Evolutionary conservation across 2,113 vertebrate genomes (phyloP).

Genomic region (Podiceps cristatus): DNA sequence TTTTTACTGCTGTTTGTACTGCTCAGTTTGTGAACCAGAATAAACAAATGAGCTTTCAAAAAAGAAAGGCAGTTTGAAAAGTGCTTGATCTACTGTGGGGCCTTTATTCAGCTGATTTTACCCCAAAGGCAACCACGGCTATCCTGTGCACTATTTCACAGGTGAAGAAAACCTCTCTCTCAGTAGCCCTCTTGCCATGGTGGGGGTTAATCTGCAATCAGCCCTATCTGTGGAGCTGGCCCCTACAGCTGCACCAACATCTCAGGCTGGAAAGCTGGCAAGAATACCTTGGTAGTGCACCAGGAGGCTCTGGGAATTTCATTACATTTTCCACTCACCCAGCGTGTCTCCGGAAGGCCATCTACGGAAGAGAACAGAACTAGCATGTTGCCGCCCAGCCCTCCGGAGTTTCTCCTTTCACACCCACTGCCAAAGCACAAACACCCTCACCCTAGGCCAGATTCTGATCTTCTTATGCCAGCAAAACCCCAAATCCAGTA

Average conservation of each 20-base stretch:
- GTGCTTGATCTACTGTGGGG: background rate
- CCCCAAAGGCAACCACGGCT: background rate
- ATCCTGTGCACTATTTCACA: background rate
- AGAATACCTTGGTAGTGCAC: constrained; percentile 54
- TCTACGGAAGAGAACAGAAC: constrained; percentile 67
- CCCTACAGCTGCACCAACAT: constrained; percentile 38
- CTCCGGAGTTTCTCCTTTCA: constrained; percentile 63
- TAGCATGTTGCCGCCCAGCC: constrained; percentile 49
- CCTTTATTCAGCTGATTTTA: background rate
- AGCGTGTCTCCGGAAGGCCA: constrained; percentile 64
- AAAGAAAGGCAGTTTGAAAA: background rate
- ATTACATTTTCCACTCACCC: constrained; percentile 75
- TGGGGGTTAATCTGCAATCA: constrained; percentile 12
- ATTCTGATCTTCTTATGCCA: constrained; percentile 1
- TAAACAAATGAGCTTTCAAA: background rate
- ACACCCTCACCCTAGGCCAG: constrained; percentile 42
- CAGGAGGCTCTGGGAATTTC: constrained; percentile 71
- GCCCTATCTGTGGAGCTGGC: background rate
- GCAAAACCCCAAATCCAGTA: background rate
- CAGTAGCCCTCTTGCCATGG: background rate
- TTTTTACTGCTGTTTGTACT: constrained; percentile 30
- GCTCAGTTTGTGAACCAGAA: constrained; percentile 3
- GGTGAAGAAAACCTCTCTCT: background rate
- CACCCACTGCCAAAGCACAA: constrained; percentile 56
- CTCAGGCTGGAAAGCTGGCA: constrained; percentile 59